Base-by-base conservation (phyloP, 2,797 vertebrate genomes). In the Garrulus glandarius region DNA sequence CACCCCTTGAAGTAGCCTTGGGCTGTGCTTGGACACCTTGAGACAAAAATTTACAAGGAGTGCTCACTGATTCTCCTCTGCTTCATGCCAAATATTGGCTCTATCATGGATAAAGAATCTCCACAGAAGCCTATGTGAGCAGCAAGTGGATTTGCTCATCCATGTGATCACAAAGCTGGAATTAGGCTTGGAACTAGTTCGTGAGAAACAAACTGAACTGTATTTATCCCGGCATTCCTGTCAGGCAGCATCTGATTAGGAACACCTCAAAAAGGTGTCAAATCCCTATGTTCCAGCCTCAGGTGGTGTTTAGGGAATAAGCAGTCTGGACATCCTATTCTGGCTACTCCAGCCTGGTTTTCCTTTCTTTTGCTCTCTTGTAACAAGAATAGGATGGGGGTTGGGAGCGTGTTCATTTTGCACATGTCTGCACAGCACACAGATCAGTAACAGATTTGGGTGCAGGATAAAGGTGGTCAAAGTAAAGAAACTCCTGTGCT, bases 1-100 rank as follows among this genome's bases (percentile, higher is more conserved):
- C 44, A 46, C 5, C 19, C 15, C 21, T 26, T 0, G 0, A 57
- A 72, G 11, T 2, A 78, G 17, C 21, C 70, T 65, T 44, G 36
- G 29, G 22, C 21, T 80, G 46, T 27, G 60, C 27, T 76, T n/a
- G 6, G n/a, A 46, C 29, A 34, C 15, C 15, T 63, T 14, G 13
- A 70, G 49, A 74, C 56, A 50, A 77, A 86, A 53, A 57, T 4
- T 5, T 32, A 41, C n/a, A 65, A 26, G 36, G 26, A 70, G 21
- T 10, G 9, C 13, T 61, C n/a, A 47, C 53, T 23, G 27, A 57
- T 60, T 63, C 30, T 85, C 18, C 23, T 39, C 65, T 67, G 22
- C 9, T 91, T 56, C 11, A 1, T 69, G 57, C n/a, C 46, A 81
- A 85, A 57, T 52, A 1, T 21, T 80, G 43, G 22, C 41, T 93